Conservation (phyloP, 2,113 vertebrate species). For the Leucoraja erinaceus region DNA sequence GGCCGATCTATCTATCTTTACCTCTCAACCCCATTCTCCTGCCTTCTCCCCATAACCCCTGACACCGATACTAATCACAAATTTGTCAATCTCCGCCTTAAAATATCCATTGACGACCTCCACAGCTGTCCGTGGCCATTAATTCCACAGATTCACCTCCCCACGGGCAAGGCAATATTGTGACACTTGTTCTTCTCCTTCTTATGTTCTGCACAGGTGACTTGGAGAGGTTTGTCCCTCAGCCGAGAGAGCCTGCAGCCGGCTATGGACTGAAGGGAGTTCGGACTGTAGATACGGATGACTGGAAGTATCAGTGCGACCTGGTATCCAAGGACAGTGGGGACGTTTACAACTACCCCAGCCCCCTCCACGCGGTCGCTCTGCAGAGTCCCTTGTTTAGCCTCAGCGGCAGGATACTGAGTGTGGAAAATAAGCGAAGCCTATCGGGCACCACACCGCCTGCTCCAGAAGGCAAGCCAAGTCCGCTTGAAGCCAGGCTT, state of each 20-base stretch:
- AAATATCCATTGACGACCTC: no score
- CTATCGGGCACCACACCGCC: constrained; percentile 31
- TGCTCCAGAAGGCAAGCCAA: constrained; percentile 38
- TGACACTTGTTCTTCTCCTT: background rate
- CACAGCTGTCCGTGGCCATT: no score
- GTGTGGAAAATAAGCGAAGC: constrained; percentile 38
- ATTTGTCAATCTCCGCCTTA: no score
- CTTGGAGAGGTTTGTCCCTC: constrained; percentile 64
- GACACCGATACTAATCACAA: no score
- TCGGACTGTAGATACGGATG: constrained; percentile 46
- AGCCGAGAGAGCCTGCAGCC: constrained; percentile 51
- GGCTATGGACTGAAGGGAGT: constrained; percentile 49
- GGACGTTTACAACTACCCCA: constrained; percentile 84
- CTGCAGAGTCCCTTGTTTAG: constrained; percentile 86
- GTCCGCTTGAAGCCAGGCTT: constrained; percentile 48
- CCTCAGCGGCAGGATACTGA: constrained; percentile 46
- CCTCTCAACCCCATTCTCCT: no score
- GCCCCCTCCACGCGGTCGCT: constrained; percentile 86
- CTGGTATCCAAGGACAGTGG: constrained; percentile 69
- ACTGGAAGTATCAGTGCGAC: constrained; percentile 74
- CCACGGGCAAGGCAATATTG: no score
- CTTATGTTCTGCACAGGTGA: constrained; percentile 61
- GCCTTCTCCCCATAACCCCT: no score
- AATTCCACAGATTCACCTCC: no score
- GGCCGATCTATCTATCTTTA: no score